Evolutionary conservation across 1,140 invertebrate species (phyloP).

Genomic region (Sinonovacula constricta): DNA sequence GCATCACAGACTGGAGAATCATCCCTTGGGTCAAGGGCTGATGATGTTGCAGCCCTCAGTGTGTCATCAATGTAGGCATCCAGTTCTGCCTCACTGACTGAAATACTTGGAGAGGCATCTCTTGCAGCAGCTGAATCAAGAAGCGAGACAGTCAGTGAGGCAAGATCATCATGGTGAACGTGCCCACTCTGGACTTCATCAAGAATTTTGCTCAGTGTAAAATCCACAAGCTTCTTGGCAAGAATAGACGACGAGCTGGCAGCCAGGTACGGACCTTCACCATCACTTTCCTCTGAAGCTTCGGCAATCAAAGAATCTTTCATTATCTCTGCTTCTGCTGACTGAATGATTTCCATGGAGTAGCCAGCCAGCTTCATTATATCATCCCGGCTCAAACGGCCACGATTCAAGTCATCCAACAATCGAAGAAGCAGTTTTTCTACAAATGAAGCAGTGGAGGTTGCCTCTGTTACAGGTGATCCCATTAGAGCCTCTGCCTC

Average conservation of each 20-base stretch:
- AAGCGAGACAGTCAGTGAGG: constrained; percentile 34
- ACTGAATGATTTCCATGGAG: constrained; percentile 37
- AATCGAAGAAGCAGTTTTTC: constrained; percentile 43
- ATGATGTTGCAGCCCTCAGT: not conserved
- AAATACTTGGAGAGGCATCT: not conserved
- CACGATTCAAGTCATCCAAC: constrained; percentile 47
- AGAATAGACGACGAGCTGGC: constrained; percentile 39
- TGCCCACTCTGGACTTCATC: constrained; percentile 30
- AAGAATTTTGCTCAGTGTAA: constrained; percentile 49
- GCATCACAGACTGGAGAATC: constrained; percentile 40
- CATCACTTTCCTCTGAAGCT: not conserved
- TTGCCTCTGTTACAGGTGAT: constrained; percentile 24
- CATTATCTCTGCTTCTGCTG: not conserved
- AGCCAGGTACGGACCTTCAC: constrained; percentile 1
- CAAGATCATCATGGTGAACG: constrained; percentile 45
- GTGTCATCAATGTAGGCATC: constrained; percentile 28
- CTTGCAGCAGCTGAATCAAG: not conserved
- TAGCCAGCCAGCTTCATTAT: constrained; percentile 46
- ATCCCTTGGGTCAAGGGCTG: constrained; percentile 11
- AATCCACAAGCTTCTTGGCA: constrained; percentile 48
- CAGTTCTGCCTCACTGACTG: constrained; percentile 21
- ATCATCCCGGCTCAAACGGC: constrained; percentile 32
- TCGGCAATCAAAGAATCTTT: constrained; percentile 8
- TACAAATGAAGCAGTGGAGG: constrained; percentile 28
- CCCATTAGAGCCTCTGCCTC: constrained; percentile 29